Evolutionary conservation across 2,113 vertebrate species (phyloP).

Genomic region (Hydrochoerus hydrochaeris): DNA sequence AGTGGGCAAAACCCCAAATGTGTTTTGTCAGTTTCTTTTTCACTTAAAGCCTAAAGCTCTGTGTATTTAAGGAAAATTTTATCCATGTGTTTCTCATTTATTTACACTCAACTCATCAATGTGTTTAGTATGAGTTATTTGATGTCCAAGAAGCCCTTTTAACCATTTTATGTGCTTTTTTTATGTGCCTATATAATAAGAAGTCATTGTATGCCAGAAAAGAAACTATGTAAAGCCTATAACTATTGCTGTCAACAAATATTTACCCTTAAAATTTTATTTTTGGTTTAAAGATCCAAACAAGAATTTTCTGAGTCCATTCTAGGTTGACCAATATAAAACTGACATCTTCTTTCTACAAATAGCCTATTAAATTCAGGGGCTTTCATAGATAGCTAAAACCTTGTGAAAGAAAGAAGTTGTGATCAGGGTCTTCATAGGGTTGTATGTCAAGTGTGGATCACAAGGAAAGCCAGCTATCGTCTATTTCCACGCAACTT

Average conservation of each 20-base stretch:
- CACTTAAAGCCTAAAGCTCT: conserved; percentile 76
- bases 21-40: conserved; percentile 78
- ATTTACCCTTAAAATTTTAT: conserved; percentile 65
- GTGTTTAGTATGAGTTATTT: conserved; percentile 78
- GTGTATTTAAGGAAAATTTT: conserved; percentile 79
- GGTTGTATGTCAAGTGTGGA: neutral
- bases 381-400: neutral
- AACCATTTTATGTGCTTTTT: conserved; percentile 78
- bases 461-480: neutral
- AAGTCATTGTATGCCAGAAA: conserved; percentile 64
- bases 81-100: conserved; percentile 82
- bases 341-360: neutral
- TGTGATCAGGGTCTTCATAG: neutral
- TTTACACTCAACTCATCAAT: conserved; percentile 81
- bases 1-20: conserved; percentile 76
- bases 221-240: conserved; percentile 43
- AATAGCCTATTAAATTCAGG: neutral
- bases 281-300: conserved; percentile 53
- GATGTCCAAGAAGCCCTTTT: conserved; percentile 76
- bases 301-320: conserved; percentile 32
- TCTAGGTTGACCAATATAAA: neutral
- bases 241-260: conserved; percentile 60
- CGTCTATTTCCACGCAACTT: neutral
- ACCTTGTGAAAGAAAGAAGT: neutral
- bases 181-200: conserved; percentile 58